phyloP scores from a whole-genome alignment of 2,113 vertebrate genomes.

The Diphyllodes magnificus region DNA sequence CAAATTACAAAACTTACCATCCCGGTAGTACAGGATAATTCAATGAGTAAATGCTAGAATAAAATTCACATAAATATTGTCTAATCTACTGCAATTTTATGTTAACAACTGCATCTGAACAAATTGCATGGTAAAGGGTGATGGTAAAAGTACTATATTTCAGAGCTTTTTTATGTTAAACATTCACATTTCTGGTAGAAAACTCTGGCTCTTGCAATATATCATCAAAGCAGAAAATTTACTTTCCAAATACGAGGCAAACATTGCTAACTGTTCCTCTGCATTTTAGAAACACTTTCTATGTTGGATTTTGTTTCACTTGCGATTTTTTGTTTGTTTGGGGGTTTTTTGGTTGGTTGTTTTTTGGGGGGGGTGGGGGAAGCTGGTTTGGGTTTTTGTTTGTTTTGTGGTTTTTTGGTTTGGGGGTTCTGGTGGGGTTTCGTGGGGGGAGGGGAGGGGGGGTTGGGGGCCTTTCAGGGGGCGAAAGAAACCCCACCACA shows the following conservation, averaged over 20 bases:
- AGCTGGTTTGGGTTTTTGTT: not conserved
- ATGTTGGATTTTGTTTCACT: not conserved
- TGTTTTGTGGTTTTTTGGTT: not conserved
- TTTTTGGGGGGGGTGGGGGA: not conserved
- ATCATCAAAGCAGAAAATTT: slow-evolving; percentile 53
- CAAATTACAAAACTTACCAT: slow-evolving; percentile 68
- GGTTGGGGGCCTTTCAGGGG: not conserved
- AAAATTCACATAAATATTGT: slow-evolving; percentile 69
- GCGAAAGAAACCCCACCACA: too few species aligned
- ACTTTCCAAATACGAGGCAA: slow-evolving; percentile 7
- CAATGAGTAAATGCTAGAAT: slow-evolving; percentile 64
- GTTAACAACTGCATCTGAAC: slow-evolving; percentile 52
- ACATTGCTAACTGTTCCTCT: not conserved
- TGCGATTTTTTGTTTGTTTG: not conserved
- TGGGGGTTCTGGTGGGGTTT: not conserved
- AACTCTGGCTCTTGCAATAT: slow-evolving; percentile 31
- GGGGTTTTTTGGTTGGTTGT: not conserved
- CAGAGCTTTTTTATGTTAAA: slow-evolving; percentile 47
- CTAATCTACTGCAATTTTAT: slow-evolving; percentile 56
- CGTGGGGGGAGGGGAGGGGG: rapidly evolving
- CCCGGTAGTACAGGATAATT: slow-evolving; percentile 62
- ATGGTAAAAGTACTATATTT: slow-evolving; percentile 14
- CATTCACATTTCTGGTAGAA: slow-evolving; percentile 5
- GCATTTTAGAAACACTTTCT: slow-evolving; percentile 19
- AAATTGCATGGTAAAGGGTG: slow-evolving; percentile 50